Conservation (phyloP, 2,888 invertebrate species). For the Lamproptera curius region DNA sequence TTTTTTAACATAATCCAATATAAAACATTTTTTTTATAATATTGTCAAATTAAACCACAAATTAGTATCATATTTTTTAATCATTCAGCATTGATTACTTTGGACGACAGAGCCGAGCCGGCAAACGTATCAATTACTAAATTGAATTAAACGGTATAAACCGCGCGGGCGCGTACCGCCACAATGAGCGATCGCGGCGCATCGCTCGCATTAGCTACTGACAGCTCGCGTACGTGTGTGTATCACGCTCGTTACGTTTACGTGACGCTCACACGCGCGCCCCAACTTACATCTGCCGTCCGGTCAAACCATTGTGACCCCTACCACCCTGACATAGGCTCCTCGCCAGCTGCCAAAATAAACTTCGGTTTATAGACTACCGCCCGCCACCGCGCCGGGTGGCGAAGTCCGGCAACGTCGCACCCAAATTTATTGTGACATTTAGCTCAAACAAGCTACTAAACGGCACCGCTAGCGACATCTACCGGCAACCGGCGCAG, state of each 20-base stretch:
- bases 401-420: conserved; percentile 77
- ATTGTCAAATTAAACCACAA: no score
- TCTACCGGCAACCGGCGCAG: conserved; percentile 52
- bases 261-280: conserved; percentile 66
- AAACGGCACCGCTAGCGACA: conserved; percentile 64
- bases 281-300: conserved; percentile 45
- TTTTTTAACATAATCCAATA: no score
- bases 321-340: conserved; percentile 37
- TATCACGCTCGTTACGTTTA: conserved; percentile 72
- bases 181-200: conserved; percentile 73
- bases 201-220: conserved; percentile 76
- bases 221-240: conserved; percentile 70
- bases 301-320: conserved; percentile 44
- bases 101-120: conserved; percentile 53
- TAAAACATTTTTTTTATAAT: no score
- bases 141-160: conserved; percentile 76
- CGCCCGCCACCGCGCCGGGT: conserved; percentile 67
- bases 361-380: conserved; percentile 55
- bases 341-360: conserved; percentile 37
- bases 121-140: conserved; percentile 75
- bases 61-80: no score
- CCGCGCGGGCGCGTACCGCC: conserved; percentile 63
- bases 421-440: conserved; percentile 72
- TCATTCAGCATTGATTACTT: conserved; percentile 32
- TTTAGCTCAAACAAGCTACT: conserved; percentile 52